phyloP scores from a whole-genome alignment of 2,888 invertebrate genomes.

The Kryphioiulus occultus region DNA sequence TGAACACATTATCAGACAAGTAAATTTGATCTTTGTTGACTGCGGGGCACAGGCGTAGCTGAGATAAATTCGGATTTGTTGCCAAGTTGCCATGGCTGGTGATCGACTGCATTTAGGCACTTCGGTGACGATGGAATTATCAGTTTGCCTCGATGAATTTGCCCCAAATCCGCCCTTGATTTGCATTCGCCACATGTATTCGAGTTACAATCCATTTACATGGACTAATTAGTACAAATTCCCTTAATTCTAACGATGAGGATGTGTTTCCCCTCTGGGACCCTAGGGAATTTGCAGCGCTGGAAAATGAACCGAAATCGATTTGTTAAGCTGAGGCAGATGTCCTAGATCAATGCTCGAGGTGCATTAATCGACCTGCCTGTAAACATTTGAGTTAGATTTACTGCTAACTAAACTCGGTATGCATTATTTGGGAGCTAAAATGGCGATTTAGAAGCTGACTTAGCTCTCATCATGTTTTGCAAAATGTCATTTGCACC shows the following conservation, averaged over 20 bases:
- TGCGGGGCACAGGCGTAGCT: background rate
- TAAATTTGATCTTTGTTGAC: background rate
- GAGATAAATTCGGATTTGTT: background rate
- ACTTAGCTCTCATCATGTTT: background rate
- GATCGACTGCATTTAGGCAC: background rate
- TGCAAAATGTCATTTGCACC: constrained; percentile 7
- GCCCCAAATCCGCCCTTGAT: constrained; percentile 4
- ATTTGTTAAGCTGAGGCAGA: constrained; percentile 31
- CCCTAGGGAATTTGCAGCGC: constrained; percentile 7
- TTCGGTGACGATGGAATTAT: constrained; percentile 10
- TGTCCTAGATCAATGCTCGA: background rate
- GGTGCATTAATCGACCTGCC: background rate
- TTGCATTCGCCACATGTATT: constrained; percentile 31
- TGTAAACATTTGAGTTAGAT: background rate
- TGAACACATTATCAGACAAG: background rate
- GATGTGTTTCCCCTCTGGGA: background rate
- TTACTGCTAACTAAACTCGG: background rate
- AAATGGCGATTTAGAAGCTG: background rate
- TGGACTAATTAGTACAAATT: constrained; percentile 31
- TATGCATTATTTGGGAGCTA: background rate
- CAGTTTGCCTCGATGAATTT: constrained; percentile 30
- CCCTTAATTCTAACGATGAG: constrained; percentile 25
- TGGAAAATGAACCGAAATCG: constrained; percentile 35
- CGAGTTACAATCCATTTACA: constrained; percentile 30
- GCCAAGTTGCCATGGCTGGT: background rate